Evolutionary conservation across 2,113 vertebrate species (phyloP).

Genomic region (Ornithorhynchus anatinus): DNA sequence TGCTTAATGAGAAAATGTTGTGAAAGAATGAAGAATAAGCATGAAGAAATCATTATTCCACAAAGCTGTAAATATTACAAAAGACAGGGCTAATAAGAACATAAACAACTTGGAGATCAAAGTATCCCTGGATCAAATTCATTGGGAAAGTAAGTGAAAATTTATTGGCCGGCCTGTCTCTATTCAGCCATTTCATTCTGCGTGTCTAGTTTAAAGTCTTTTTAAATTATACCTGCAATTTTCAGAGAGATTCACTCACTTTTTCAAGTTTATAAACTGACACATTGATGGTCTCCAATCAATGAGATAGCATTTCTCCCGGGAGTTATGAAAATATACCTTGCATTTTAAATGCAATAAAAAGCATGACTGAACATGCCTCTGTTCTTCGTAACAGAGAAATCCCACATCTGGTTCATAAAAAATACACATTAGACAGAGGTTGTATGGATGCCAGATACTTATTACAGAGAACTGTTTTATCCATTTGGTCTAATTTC

Average conservation of each 20-base stretch:
- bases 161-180: slow-evolving; percentile 55
- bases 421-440: slow-evolving; percentile 64
- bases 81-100: slow-evolving; percentile 57
- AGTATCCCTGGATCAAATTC: slow-evolving; percentile 49
- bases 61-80: slow-evolving; percentile 60
- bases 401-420: slow-evolving; percentile 76
- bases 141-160: slow-evolving; percentile 51
- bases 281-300: slow-evolving; percentile 73
- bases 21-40: slow-evolving; percentile 55
- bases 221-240: slow-evolving; percentile 68
- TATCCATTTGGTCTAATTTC: slow-evolving; percentile 76
- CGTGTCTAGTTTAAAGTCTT: slow-evolving; percentile 59
- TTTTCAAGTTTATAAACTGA: slow-evolving; percentile 72
- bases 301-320: slow-evolving; percentile 67
- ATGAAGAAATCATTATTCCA: slow-evolving; percentile 65
- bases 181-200: slow-evolving; percentile 39
- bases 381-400: slow-evolving; percentile 74
- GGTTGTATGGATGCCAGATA: slow-evolving; percentile 71
- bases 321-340: slow-evolving; percentile 75
- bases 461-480: slow-evolving; percentile 72
- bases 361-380: slow-evolving; percentile 72
- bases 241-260: slow-evolving; percentile 64
- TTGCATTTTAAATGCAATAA: slow-evolving; percentile 75
- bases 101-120: slow-evolving; percentile 66
- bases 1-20: slow-evolving; percentile 66